phyloP scores from a whole-genome alignment of 2,888 invertebrate species.

The Gryllus longicercus region DNA sequence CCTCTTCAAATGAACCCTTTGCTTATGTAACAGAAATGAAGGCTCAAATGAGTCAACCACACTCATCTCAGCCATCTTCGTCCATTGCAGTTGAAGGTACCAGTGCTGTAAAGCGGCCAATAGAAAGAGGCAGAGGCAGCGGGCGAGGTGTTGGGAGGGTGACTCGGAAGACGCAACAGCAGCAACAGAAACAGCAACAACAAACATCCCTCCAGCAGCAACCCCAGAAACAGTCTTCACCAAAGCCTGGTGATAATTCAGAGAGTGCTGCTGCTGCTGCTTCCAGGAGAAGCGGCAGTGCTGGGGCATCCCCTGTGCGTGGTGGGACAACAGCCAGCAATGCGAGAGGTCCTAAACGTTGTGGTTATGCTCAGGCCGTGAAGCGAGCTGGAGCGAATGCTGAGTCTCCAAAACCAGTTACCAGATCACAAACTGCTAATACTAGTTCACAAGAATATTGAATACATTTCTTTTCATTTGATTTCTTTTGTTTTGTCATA shows the following conservation, averaged over 20 bases:
- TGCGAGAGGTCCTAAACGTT: conserved; percentile 4
- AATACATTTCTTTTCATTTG: background rate
- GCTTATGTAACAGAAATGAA: conserved; percentile 37
- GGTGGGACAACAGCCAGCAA: background rate
- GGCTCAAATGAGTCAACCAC: conserved; percentile 36
- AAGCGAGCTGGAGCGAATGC: conserved; percentile 12
- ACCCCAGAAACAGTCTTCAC: background rate
- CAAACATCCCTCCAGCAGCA: background rate
- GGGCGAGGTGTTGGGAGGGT: conserved; percentile 20
- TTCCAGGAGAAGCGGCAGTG: background rate
- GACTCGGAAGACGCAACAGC: background rate
- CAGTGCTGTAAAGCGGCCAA: background rate
- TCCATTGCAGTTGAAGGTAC: background rate
- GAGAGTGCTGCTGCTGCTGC: background rate
- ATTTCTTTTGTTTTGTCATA: too few species aligned
- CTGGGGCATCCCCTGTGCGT: conserved; percentile 18
- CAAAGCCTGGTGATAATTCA: background rate
- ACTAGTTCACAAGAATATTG: background rate
- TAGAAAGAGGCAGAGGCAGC: conserved; percentile 3
- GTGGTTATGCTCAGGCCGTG: conserved; percentile 21
- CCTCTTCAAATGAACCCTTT: conserved; percentile 34
- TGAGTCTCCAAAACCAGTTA: background rate
- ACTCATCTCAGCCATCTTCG: background rate
- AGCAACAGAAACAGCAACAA: background rate
- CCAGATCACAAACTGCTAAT: conserved; percentile 11